These are phyloP conservation scores for Spisula subtruncata DNA, from an alignment of 2,888 invertebrate genomes.

Conservation along the genomic window DNA sequence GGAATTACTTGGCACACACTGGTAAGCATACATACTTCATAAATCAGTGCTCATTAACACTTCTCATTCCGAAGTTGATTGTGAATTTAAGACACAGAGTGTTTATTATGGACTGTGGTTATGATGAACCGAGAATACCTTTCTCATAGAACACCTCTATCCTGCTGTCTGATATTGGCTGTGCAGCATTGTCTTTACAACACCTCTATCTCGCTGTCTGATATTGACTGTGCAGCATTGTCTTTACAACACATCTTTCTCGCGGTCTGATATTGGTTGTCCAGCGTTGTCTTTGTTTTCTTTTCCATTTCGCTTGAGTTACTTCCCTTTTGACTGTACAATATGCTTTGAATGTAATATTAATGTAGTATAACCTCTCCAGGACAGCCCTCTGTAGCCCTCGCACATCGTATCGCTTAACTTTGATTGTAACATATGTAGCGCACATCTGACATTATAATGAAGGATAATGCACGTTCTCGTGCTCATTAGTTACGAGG, in stretches of 20 bases:
- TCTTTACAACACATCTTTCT: no score
- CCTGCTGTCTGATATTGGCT: constrained; percentile 12
- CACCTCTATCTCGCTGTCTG: constrained; percentile 19
- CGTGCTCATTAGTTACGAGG: no score
- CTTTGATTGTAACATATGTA: no score
- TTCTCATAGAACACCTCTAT: constrained; percentile 26
- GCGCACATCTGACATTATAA: no score
- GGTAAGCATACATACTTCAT: constrained; percentile 14
- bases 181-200: constrained; percentile 34
- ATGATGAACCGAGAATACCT: not conserved
- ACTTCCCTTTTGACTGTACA: constrained; percentile 26
- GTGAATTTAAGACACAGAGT: constrained; percentile 33
- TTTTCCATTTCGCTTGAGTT: constrained; percentile 29
- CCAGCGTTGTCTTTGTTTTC: constrained; percentile 42
- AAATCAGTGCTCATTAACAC: constrained; percentile 21
- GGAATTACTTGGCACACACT: no score
- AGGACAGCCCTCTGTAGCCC: not conserved
- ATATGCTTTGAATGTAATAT: not conserved
- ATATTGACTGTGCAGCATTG: constrained; percentile 30
- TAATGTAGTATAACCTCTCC: not conserved
- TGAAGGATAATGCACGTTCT: no score
- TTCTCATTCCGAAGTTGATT: constrained; percentile 35
- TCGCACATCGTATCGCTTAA: no score
- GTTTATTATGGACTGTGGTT: constrained; percentile 29
- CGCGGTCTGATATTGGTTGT: no score